phyloP scores from a whole-genome alignment of 2,113 vertebrate genomes.

The Python bivittatus region DNA sequence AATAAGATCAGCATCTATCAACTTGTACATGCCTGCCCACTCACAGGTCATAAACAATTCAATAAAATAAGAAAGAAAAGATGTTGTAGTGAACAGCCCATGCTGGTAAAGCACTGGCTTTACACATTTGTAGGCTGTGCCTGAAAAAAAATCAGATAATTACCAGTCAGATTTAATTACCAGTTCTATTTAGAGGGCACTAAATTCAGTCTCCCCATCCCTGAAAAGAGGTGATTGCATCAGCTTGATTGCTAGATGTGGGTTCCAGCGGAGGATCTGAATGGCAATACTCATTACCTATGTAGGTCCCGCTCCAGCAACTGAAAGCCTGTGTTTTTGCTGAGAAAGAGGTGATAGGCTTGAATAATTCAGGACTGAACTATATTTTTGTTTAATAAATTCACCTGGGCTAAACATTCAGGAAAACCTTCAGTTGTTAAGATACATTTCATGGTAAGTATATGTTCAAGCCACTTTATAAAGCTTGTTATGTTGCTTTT shows the following conservation, averaged over 20 bases:
- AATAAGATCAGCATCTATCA: constrained; percentile 50
- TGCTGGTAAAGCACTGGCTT: not conserved
- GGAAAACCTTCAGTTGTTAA: not conserved
- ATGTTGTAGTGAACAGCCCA: not conserved
- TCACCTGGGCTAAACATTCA: not conserved
- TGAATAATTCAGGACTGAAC: not conserved
- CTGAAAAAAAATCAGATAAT: constrained; percentile 59
- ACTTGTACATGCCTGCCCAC: not conserved
- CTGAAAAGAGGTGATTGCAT: not conserved
- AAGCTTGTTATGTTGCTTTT: not conserved
- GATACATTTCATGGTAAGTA: not conserved
- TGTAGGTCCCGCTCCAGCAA: not conserved
- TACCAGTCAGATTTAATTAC: not conserved
- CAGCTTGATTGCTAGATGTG: not conserved
- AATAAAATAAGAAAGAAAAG: not conserved
- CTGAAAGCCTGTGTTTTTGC: not conserved
- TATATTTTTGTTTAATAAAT: not conserved
- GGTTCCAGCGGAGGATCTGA: no score
- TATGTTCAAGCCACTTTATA: not conserved
- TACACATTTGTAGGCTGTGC: constrained; percentile 54
- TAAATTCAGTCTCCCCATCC: not conserved
- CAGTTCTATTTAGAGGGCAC: not conserved
- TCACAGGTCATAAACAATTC: not conserved
- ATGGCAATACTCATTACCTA: no score
- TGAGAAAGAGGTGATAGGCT: not conserved